phyloP scores from a whole-genome alignment of 2,113 vertebrate species.

The Myanophis thanlyinensis region DNA sequence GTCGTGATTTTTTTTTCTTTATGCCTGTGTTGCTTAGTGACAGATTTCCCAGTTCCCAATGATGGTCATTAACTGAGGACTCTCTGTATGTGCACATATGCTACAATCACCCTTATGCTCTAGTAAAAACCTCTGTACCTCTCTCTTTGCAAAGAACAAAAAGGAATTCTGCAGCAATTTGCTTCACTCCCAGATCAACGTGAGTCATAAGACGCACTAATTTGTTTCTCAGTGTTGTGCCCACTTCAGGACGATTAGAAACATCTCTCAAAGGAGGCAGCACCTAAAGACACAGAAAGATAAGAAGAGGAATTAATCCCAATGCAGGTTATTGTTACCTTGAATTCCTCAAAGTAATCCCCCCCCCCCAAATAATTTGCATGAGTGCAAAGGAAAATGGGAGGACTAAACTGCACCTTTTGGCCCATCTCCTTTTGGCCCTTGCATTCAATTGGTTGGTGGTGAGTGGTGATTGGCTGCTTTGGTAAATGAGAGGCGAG shows the following conservation, averaged over 20 bases:
- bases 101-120: neutral
- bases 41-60: neutral
- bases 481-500: neutral
- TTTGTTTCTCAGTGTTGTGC: slow-evolving; percentile 91
- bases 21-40: neutral
- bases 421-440: neutral
- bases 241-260: slow-evolving; percentile 91
- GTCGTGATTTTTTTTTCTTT: neutral
- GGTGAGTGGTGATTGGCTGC: neutral
- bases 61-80: neutral
- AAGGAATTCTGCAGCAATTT: slow-evolving; percentile 94
- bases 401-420: neutral
- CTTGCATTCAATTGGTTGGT: neutral
- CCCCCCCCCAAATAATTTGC: no score
- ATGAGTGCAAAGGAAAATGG: neutral
- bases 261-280: slow-evolving; percentile 93
- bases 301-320: neutral
- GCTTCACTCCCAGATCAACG: slow-evolving; percentile 94
- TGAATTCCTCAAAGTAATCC: neutral
- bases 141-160: slow-evolving; percentile 98
- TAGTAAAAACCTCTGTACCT: slow-evolving; percentile 70
- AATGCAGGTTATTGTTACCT: neutral
- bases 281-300: slow-evolving; percentile 72
- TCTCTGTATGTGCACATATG: neutral
- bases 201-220: slow-evolving; percentile 97